Percentiles rank a stretch among this genome's conserved stretches.
phyloP scores from a whole-genome alignment of 2,113 vertebrate genomes.

The Pygoscelis adeliae region DNA sequence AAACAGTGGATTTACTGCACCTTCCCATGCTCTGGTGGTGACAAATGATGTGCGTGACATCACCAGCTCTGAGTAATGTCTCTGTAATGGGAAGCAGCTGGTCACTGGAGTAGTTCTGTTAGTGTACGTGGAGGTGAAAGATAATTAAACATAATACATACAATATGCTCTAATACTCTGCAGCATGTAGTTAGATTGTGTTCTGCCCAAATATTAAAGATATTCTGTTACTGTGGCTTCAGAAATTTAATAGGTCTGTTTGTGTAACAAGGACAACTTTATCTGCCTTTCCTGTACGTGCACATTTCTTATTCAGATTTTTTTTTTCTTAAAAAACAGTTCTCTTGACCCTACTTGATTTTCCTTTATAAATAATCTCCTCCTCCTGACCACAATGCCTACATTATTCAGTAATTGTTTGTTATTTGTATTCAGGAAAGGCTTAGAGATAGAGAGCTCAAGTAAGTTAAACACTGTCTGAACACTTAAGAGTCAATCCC shows the following conservation, averaged over 20 bases:
- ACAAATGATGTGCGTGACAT: not conserved
- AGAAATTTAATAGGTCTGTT: not conserved
- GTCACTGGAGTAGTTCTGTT: not conserved
- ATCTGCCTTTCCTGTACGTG: not conserved
- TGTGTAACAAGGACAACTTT: not conserved
- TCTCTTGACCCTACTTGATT: not conserved
- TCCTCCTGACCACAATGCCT: not conserved
- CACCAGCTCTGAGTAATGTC: conserved; percentile 1
- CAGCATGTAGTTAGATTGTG: not conserved
- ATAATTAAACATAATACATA: not conserved
- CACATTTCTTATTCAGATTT: not conserved
- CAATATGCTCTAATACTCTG: not conserved
- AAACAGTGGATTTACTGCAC: not conserved
- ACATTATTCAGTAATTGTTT: conserved; percentile 14
- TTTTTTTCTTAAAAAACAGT: not conserved
- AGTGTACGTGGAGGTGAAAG: not conserved
- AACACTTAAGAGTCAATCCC: not conserved
- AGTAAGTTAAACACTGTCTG: not conserved
- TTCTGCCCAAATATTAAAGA: not conserved
- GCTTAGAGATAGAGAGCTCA: not conserved
- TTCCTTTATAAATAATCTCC: not conserved
- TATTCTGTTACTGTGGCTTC: not conserved
- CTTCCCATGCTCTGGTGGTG: not conserved
- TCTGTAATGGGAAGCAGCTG: conserved; percentile 35
- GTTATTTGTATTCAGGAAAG: not conserved